Evolutionary conservation across 2,888 invertebrate species (phyloP), one percentile per base, ranked within the genome.

Genomic region (Napeogenes sylphis): DNA sequence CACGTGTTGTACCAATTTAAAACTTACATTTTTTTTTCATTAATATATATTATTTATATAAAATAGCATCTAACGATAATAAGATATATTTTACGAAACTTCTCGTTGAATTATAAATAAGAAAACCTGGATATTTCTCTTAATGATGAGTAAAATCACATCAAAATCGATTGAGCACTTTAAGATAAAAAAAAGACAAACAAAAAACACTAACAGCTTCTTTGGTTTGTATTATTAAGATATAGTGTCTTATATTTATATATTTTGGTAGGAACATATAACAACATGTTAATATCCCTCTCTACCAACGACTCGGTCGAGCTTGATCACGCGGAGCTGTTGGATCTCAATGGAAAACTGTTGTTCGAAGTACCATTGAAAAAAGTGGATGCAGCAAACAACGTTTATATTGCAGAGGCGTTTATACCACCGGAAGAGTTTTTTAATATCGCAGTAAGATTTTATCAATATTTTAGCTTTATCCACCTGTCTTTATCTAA

Each of bases 381-480:
- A 32, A 68, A 74, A 60, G 55, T 80, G 0, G 77, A 78, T 12
- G 55, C 62, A 0, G 66, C 62, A 2, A 73, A 68, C 38, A 79
- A 78, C 12, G 64, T 84, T 0, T 94, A 93, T 76, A 77, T 87
- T 46, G 91, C 92, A 0, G 88, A 92, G 2, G 89, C 92, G 0
- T 93, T 94, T 70, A 75, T 92, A 55, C 94, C 94, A 2, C 94
- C 94, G 0, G 87, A 92, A 33, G 91, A 92, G 4, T 91, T 92
- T 71, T 95, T 94, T 80, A 93, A 94, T 78, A 87, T 95, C 54
- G 92, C 92, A 79, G 94, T 94, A 72, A 85, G 90, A 83, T 58
- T 30, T 6, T 35, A 4, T 56, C 2, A 30, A 12, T 10, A 8
- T 51, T 30, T 30, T 4, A 12, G 5, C 6, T n/a, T 8, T 6